These are phyloP conservation scores for Chrysopa pallens DNA, from an alignment of 1,140 invertebrate species.

Conservation along the genomic window DNA sequence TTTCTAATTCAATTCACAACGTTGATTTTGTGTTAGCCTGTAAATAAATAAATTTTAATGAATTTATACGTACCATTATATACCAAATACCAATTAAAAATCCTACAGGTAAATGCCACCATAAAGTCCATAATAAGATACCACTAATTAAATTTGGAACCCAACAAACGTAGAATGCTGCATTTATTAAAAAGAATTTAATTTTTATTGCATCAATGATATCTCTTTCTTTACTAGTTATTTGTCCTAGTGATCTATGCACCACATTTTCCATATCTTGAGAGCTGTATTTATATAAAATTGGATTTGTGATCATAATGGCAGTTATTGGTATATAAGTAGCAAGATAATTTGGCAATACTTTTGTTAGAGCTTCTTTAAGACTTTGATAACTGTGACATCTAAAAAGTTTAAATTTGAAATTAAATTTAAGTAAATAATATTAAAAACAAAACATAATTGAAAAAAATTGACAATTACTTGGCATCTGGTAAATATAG, in stretches of 20 bases:
- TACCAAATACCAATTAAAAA: slow-evolving; percentile 57
- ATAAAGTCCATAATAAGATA: slow-evolving; percentile 53
- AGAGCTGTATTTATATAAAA: slow-evolving; percentile 45
- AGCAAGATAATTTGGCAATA: slow-evolving; percentile 60
- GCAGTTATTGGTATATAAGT: slow-evolving; percentile 52
- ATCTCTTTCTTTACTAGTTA: slow-evolving; percentile 49
- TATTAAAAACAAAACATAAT: background rate
- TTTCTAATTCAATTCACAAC: no score
- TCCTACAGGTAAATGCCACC: slow-evolving; percentile 48
- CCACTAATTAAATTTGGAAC: slow-evolving; percentile 62
- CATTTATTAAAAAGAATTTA: slow-evolving; percentile 58
- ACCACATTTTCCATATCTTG: slow-evolving; percentile 42
- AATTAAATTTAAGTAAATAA: background rate
- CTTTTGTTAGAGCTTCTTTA: slow-evolving; percentile 36
- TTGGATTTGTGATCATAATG: slow-evolving; percentile 59
- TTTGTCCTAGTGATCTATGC: slow-evolving; percentile 36
- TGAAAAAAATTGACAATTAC: slow-evolving; percentile 27
- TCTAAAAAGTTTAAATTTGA: slow-evolving; percentile 27
- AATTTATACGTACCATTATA: slow-evolving; percentile 45
- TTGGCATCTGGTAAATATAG: slow-evolving; percentile 59
- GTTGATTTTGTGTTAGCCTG: background rate
- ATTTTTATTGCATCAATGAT: slow-evolving; percentile 47
- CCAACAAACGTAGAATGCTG: slow-evolving; percentile 68
- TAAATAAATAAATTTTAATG: background rate
- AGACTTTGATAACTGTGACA: slow-evolving; percentile 45